Base-by-base conservation (phyloP, 2,113 vertebrate species). In the Opisthocomus hoazin region DNA sequence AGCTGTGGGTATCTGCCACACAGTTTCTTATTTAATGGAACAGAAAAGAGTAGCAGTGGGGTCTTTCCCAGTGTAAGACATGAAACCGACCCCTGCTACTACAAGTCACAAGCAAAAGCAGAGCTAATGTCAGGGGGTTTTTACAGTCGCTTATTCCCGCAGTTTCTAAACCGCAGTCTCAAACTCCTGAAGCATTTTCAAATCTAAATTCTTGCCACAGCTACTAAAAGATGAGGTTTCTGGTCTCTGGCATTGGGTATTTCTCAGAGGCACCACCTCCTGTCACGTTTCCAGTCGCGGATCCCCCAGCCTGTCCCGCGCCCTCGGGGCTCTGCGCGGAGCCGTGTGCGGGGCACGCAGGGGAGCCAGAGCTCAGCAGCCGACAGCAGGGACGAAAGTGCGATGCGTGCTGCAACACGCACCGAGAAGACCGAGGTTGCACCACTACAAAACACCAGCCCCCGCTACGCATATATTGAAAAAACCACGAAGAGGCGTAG, bases 371-470 rank as follows among this genome's bases (percentile, higher is more conserved):
- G 60, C 34, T 64, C 39, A 53, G 68, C 51, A 57, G 24, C 20
- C 18, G 51, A 58, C 20, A 66, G 46, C 41, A 34, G 41, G 18
- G 58, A 23, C 9, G 9, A 41, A 87, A 76, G 53, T 45, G 69
- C 30, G 16, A 5, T 2, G 24, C 26, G 1, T 4, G 43, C 50
- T 61, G 63, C 48, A 21, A 57, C 74, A 56, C 0, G 0, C 32
- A 74, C 53, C 27, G 3, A 12, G 37, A 15, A n/a, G 56, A 71
- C 23, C 2, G 6, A 15, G 63, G 26, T 45, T 46, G 15, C 2
- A 0, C 15, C 37, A 24, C 23, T 39, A 23, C 26, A 16, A 41
- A 69, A 17, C 34, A 20, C 30, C 36, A 48, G 53, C 60, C 34
- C 66, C 32, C 18, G 5, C 60, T 39, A 5, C 7, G 10, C 21